Base-by-base conservation (phyloP, 2,888 invertebrate species). In the Lamellibrachia columna region DNA sequence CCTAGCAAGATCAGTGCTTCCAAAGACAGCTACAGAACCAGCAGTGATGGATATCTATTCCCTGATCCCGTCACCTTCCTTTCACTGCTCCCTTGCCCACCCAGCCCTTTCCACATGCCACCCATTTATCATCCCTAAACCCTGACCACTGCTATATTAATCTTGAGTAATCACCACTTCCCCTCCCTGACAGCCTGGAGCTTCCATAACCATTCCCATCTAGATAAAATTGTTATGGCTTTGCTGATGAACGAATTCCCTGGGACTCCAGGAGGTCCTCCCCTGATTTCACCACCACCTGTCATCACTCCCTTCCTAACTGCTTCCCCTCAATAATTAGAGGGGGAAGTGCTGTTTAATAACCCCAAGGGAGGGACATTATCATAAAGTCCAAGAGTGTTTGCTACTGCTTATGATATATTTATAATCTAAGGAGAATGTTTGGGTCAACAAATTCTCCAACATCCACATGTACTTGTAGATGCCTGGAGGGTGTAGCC, bases 71-170 rank as follows among this genome's bases (percentile, higher is more conserved):
- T 22, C 75, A 75, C 75, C 75, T 75, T 75, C 22, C 75, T 6
- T 75, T 22, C 15, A 15, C 15, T 4, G 75, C 75, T 22, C 75
- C 75, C 22, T 6, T 75, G 75, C n/a, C 75, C 75, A 75, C 75
- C 75, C 75, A 75, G 22, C 75, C 75, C 75, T 11, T 75, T n/a
- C 15, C 75, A 75, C 75, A 75, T 75, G 75, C 75, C 75, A 6
- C 75, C 75, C 75, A 75, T 75, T 75, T n/a, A 75, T 75, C 75
- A 75, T 75, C 75, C 75, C 75, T 22, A 75, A 22, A 11, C 75
- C 75, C 75, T 75, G 75, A 75, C 75, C 75, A 75, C 75, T 22
- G 75, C 75, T 75, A 75, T 75, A 75, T 75, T 75, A 75, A 75
- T 75, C 75, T 75, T 75, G 75, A 75, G 75, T 75, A 22, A 75